These are phyloP conservation scores for Henicopernis longicauda DNA, from an alignment of 2,113 vertebrate genomes.

Conservation along the genomic window DNA sequence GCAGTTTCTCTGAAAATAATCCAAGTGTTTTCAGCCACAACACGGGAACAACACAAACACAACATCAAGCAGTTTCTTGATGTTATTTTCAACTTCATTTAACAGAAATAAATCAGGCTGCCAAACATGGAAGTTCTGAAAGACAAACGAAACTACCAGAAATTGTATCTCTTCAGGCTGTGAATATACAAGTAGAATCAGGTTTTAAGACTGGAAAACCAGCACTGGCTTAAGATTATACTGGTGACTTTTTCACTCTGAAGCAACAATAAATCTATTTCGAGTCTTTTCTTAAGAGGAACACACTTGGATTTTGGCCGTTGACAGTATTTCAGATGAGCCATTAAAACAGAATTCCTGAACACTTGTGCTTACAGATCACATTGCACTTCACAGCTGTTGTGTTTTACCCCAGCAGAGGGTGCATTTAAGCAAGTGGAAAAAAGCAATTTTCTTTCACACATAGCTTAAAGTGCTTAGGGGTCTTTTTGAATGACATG, in stretches of 20 bases:
- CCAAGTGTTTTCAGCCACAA: background rate
- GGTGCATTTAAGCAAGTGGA: slow-evolving; percentile 59
- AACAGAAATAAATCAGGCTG: background rate
- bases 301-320: background rate
- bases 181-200: background rate
- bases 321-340: background rate
- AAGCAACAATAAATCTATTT: background rate
- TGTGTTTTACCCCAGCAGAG: slow-evolving; percentile 57
- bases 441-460: slow-evolving; percentile 23
- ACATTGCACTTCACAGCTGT: slow-evolving; percentile 50
- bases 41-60: background rate
- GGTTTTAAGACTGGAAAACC: background rate
- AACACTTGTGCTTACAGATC: slow-evolving; percentile 39
- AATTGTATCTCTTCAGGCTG: background rate
- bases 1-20: background rate
- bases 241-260: background rate
- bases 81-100: background rate
- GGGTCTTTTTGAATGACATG: slow-evolving; percentile 13
- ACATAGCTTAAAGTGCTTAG: background rate
- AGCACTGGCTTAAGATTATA: background rate
- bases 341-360: slow-evolving; percentile 12
- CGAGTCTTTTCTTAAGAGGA: background rate
- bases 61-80: background rate
- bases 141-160: background rate
- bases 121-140: background rate